These are phyloP conservation scores for Pangasius djambal DNA, from an alignment of 2,797 vertebrate species.

Conservation along the genomic window DNA sequence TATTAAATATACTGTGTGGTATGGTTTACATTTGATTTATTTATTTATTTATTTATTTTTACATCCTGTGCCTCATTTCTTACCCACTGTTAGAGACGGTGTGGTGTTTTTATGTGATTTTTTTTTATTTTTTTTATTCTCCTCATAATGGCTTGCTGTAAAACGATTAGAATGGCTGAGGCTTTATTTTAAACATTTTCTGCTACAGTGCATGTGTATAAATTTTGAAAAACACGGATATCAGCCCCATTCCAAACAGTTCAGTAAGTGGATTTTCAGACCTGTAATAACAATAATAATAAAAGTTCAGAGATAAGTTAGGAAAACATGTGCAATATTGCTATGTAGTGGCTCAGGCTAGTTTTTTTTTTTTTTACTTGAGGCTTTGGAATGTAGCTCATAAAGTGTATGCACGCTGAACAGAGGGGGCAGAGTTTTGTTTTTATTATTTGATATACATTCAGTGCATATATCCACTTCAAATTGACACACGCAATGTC, in stretches of 20 bases:
- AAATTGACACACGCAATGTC: background rate
- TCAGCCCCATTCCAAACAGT: background rate
- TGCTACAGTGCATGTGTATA: background rate
- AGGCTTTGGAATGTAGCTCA: background rate
- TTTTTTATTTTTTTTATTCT: background rate
- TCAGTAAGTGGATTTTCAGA: background rate
- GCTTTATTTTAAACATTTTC: background rate
- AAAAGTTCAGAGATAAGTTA: background rate
- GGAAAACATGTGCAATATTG: background rate
- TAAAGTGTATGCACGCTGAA: background rate
- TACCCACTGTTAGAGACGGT: background rate
- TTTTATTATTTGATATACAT: background rate
- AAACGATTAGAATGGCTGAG: background rate
- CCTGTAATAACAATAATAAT: background rate
- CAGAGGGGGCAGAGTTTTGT: background rate
- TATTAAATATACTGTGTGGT: background rate
- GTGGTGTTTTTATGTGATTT: background rate
- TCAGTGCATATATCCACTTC: too few relatives aligned
- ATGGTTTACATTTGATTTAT: background rate
- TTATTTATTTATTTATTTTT: background rate
- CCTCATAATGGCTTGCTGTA: background rate
- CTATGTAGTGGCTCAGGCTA: background rate
- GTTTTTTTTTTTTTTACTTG: background rate
- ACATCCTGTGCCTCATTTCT: background rate
- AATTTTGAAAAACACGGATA: background rate